Base-by-base conservation (phyloP, 2,113 vertebrate genomes). In the Leucopternis melanops region DNA sequence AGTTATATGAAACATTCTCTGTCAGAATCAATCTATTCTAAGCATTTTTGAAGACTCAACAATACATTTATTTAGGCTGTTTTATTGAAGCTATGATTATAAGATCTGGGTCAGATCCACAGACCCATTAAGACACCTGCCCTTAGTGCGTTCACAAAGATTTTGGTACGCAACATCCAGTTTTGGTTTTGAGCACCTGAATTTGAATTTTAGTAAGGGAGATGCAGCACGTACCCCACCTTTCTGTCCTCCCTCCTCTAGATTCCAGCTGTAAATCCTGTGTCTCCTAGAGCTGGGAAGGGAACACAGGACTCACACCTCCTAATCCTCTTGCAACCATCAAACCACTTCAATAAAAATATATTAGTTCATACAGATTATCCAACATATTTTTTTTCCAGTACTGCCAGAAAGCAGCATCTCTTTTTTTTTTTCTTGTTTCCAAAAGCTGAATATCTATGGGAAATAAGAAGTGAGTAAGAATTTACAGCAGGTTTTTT, bases 401-500 rank as follows among this genome's bases (percentile, higher is more conserved):
- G 31, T 3, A 1, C 31, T 44, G 15, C 38, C 62, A 81, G 66
- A 47, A 78, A 84, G 19, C 54, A 86, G 17, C 42, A 49, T 65
- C 38, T 27, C 7, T 34, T 23, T 67, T 38, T 42, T 42, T 74
- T n/a, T 14, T 20, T 61, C 11, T 69, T 89, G 32, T 85, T 93
- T 81, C 82, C 73, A 86, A 90, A 93, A 81, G 63, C 73, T 70
- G 72, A 65, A 29, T 31, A 77, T 70, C 70, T 55, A 49, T 47
- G 50, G 54, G 44, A 73, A 93, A 80, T 26, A 88, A 70, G 63
- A 50, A 86, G 18, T 4, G 7, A 32, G 11, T 27, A 54, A 57
- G 90, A 91, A 86, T 80, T 81, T 94, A 49, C 69, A 81, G 58
- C 58, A 31, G 70, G 8, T 26, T 73, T 65, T 84, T 80, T 86